Conservation (phyloP, 2,888 invertebrate genomes). For the Drosophila ustulata region DNA sequence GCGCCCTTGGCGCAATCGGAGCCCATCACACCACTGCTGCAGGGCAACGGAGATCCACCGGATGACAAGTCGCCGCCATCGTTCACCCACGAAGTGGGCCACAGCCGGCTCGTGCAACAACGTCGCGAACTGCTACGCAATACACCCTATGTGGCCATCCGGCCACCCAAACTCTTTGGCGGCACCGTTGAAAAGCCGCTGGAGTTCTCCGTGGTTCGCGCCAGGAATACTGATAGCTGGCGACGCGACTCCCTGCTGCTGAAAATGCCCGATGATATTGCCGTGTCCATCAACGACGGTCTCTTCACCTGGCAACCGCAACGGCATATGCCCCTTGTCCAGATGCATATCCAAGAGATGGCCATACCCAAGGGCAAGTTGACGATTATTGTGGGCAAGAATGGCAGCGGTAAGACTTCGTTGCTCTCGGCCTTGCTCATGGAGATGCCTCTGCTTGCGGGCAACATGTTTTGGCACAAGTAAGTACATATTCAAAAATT, state of each 20-base stretch:
- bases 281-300: constrained; percentile 82
- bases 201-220: constrained; percentile 67
- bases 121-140: constrained; percentile 78
- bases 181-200: constrained; percentile 47
- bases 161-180: constrained; percentile 67
- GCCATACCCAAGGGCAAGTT: constrained; percentile 87
- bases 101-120: constrained; percentile 69
- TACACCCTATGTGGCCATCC: constrained; percentile 80
- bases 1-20: constrained; percentile 76
- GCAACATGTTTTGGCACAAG: constrained; percentile 89
- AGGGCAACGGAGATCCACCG: constrained; percentile 36
- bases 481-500: constrained; percentile 80
- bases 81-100: constrained; percentile 55
- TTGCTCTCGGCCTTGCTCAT: constrained; percentile 91
- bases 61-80: constrained; percentile 36
- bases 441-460: constrained; percentile 90
- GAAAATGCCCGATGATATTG: constrained; percentile 83
- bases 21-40: constrained; percentile 73
- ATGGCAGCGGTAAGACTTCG: constrained; percentile 93
- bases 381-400: constrained; percentile 91
- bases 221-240: constrained; percentile 73
- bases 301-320: constrained; percentile 76
- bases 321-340: constrained; percentile 55
- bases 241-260: constrained; percentile 82
- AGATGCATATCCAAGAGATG: constrained; percentile 77